Evolutionary conservation across 92 coral and sea anemone genomes (phyloP).

Genomic region (Heteractis magnifica): DNA sequence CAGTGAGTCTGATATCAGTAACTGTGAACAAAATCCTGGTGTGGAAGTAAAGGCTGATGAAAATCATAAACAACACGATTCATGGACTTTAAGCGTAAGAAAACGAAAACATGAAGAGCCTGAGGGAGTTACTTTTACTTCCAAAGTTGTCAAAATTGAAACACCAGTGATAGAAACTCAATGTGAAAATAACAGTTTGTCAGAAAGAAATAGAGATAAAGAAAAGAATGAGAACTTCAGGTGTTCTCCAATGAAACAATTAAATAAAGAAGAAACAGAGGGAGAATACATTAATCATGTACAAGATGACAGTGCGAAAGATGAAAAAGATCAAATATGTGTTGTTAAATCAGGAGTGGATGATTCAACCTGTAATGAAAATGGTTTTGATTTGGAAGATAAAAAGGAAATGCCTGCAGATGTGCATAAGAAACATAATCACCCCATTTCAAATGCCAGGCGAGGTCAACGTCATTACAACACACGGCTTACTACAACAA

Average conservation of each 20-base stretch:
- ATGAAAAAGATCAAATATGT: neutral
- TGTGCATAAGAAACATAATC: neutral
- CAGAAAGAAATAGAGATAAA: neutral
- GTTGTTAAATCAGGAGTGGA: neutral
- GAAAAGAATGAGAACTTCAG: neutral
- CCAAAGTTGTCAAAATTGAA: conserved; percentile 27
- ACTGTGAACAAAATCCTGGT: conserved; percentile 4
- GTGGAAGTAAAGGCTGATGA: neutral
- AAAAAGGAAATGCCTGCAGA: neutral
- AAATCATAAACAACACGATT: neutral
- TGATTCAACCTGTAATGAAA: neutral
- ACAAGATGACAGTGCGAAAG: neutral
- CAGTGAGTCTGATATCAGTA: neutral
- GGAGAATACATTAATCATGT: neutral
- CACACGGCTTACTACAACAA: conserved; percentile 58
- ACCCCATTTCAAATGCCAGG: neutral
- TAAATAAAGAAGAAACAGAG: neutral
- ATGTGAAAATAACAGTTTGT: neutral
- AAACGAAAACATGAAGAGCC: conserved; percentile 14
- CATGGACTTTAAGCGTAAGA: neutral
- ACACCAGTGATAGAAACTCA: neutral
- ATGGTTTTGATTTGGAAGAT: conserved; percentile 20
- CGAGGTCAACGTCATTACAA: conserved; percentile 48
- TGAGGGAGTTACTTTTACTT: neutral
- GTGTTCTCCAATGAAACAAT: neutral